Evolutionary conservation across 2,113 vertebrate species (phyloP).

Genomic region (Anoura caudifer): DNA sequence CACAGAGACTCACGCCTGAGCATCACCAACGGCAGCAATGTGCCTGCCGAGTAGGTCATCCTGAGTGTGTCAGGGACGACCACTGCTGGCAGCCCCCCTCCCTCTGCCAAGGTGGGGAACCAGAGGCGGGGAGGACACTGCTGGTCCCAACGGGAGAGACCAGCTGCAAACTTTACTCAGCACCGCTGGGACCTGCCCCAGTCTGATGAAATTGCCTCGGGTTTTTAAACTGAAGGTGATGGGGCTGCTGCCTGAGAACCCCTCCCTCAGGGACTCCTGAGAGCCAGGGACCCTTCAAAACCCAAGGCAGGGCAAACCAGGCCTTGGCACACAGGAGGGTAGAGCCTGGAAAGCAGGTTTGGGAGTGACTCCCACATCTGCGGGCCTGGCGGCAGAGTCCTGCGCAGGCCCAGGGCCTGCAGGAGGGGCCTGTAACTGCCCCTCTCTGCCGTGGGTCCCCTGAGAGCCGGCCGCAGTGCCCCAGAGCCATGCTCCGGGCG

Average conservation of each 20-base stretch:
- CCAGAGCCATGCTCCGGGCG: rapidly evolving
- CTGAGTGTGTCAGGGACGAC: background rate
- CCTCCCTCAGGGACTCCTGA: background rate
- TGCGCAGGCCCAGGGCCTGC: background rate
- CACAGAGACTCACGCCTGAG: background rate
- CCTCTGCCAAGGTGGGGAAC: background rate
- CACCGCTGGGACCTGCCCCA: background rate
- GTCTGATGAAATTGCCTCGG: background rate
- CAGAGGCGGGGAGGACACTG: background rate
- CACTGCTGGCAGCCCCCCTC: background rate
- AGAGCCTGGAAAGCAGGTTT: background rate
- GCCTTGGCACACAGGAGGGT: background rate
- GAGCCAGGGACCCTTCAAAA: background rate
- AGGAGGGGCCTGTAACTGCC: background rate
- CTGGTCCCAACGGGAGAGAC: background rate
- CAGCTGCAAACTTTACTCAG: background rate
- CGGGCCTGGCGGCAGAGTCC: background rate
- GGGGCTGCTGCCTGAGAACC: background rate
- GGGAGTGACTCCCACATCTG: rapidly evolving
- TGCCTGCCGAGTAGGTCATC: background rate
- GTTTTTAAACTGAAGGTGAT: too few species aligned
- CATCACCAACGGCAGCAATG: background rate
- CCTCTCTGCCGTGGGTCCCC: background rate
- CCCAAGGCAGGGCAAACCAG: background rate
- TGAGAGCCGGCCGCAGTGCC: too few species aligned